phyloP scores from a whole-genome alignment of 2,888 invertebrate genomes.

The Scelioninae gen. 2 region DNA sequence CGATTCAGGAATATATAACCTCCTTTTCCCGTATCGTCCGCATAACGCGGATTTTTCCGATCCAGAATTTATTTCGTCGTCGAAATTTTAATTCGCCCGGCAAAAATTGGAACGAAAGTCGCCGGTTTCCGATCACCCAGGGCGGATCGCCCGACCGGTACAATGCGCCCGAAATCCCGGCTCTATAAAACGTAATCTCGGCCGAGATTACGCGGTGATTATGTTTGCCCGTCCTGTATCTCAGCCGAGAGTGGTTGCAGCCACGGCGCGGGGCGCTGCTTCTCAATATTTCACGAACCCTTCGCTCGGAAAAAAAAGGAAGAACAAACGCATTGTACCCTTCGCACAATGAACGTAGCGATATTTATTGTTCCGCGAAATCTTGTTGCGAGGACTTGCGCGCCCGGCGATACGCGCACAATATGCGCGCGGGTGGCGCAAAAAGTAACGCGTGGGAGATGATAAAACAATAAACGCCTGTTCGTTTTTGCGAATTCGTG shows the following conservation, averaged over 20 bases:
- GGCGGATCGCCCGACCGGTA: constrained; percentile 29
- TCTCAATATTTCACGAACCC: constrained; percentile 41
- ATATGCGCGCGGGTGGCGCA: neutral
- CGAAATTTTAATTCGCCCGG: neutral
- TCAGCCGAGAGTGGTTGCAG: constrained; percentile 25
- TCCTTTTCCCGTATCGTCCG: too few relatives aligned
- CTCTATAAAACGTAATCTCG: constrained; percentile 41
- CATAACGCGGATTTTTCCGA: too few relatives aligned
- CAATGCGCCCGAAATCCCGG: constrained; percentile 22
- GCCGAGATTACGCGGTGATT: constrained; percentile 44
- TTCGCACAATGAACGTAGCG: constrained; percentile 9
- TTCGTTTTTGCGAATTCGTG: neutral
- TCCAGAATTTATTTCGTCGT: constrained; percentile 12
- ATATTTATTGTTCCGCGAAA: constrained; percentile 29
- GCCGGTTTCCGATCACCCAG: constrained; percentile 20
- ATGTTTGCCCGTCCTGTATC: constrained; percentile 9
- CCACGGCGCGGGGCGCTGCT: constrained; percentile 6
- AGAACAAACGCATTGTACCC: constrained; percentile 29
- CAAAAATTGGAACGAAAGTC: constrained; percentile 1
- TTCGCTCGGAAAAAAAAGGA: constrained; percentile 18
- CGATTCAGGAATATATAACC: too few relatives aligned
- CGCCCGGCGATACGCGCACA: neutral
- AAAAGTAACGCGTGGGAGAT: neutral
- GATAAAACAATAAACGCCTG: constrained; percentile 11
- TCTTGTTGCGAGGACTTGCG: constrained; percentile 12